These are phyloP conservation scores for Strongylocentrotus purpuratus DNA, from an alignment of 35 echinoderm and acorn worm genomes.

Conservation along the genomic window DNA sequence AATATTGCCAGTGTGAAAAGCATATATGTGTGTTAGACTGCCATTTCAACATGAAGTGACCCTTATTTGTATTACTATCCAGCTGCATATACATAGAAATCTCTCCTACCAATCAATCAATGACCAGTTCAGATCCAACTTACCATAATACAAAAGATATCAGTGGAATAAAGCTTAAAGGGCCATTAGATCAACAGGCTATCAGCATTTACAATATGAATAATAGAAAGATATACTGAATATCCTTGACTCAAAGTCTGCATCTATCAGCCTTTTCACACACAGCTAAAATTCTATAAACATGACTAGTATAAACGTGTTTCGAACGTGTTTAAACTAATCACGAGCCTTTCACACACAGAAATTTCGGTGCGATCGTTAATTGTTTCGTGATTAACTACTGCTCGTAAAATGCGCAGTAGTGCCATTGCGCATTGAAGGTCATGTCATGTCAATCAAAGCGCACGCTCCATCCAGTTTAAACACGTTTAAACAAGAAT, in stretches of 20 bases:
- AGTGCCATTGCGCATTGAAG: too few relatives aligned
- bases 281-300: too few relatives aligned
- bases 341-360: too few relatives aligned
- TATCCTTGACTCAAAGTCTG: neutral
- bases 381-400: too few relatives aligned
- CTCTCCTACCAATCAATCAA: neutral
- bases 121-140: neutral
- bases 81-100: neutral
- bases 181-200: neutral
- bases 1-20: too few relatives aligned
- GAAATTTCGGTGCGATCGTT: too few relatives aligned
- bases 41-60: neutral
- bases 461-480: too few relatives aligned
- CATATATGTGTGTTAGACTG: neutral
- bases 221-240: neutral
- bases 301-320: too few relatives aligned
- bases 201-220: neutral
- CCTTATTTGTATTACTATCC: neutral
- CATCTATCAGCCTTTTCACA: neutral
- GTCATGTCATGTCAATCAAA: too few relatives aligned
- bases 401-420: too few relatives aligned
- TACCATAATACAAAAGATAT: neutral
- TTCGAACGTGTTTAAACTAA: too few relatives aligned
- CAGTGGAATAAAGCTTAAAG: neutral
- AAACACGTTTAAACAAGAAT: too few relatives aligned